Evolutionary conservation across 2,797 vertebrate species (phyloP).

Genomic region (Chrysocyon brachyurus): DNA sequence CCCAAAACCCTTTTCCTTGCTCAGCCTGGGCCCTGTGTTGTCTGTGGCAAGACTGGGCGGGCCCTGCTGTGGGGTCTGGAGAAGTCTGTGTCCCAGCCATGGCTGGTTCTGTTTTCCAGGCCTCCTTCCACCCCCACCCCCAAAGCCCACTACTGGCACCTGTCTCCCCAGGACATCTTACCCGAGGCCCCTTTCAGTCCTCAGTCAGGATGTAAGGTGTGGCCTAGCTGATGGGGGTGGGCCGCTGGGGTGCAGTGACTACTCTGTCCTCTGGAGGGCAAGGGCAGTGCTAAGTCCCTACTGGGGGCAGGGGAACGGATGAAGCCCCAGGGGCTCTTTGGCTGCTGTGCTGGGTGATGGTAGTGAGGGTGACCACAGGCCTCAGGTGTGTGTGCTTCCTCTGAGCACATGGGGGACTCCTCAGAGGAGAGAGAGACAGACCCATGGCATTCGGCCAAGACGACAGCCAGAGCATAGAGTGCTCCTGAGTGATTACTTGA

Average conservation of each 20-base stretch:
- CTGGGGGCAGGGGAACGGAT: accelerated
- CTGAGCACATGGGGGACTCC: not conserved
- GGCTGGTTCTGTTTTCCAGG: not conserved
- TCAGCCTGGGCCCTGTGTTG: not conserved
- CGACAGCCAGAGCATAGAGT: not conserved
- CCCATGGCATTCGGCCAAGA: accelerated
- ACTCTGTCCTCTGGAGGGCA: not conserved
- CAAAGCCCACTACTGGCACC: not conserved
- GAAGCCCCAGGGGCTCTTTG: not conserved
- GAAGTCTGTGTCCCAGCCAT: not conserved
- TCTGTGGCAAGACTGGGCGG: no score
- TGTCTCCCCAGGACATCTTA: not conserved
- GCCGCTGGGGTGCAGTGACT: not conserved
- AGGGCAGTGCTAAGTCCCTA: not conserved
- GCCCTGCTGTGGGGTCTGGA: not conserved
- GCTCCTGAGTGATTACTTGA: not conserved
- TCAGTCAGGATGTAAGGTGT: accelerated
- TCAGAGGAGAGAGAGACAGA: not conserved
- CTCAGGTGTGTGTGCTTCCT: not conserved
- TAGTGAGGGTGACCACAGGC: not conserved
- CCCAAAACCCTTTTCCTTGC: not conserved
- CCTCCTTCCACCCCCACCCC: no score
- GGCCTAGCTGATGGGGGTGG: not conserved
- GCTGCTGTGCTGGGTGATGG: accelerated
- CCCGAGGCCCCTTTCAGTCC: not conserved